Base-by-base conservation (phyloP, 2,888 invertebrate species). In the Drosophila ustulata region DNA sequence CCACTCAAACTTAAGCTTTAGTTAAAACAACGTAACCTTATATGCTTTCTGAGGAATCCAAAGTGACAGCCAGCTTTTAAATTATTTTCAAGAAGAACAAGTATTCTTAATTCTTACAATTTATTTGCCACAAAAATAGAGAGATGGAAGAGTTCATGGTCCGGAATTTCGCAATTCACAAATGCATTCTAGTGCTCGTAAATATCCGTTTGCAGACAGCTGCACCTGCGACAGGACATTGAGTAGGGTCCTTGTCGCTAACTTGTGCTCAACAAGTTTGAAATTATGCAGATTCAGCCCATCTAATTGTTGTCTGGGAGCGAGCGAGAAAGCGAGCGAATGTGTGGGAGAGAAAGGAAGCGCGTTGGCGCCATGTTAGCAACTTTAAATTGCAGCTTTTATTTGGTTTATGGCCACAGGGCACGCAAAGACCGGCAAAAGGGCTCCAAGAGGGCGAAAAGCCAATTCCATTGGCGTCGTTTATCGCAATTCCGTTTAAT, bases 241-340 rank as follows among this genome's bases (percentile, higher is more conserved):
- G 45, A 59, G 3, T 28, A 37, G 26, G 52, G 68, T 58, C 79
- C 61, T 59, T 51, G 63, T 41, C 57, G 25, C 49, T 52, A 65
- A 63, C 56, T 57, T 57, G 13, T 46, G 51, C 64, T 71, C 75
- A 85, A 80, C 71, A 85, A 82, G 72, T 85, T 70, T 2, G 41
- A 56, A 70, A 68, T 78, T 75, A 80, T 75, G 67, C 56, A 65
- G 72, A 70, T 56, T 25, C 57, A 49, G 62, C 50, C 52, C 55
- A 34, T 66, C 49, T 71, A 69, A 74, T 79, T 74, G 65, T 58
- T 74, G 79, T 77, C 76, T 66, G 65, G 9, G n/a, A 37, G 9
- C 9, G 37, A 32, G 11, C 0, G n/a, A 37, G 37, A 32, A n/a
- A 37, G 49, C 3, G 25, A 28, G 26, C n/a, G 7, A 7, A 28